phyloP scores from a whole-genome alignment of 2,888 invertebrate genomes.

The Brachyptera putata region DNA sequence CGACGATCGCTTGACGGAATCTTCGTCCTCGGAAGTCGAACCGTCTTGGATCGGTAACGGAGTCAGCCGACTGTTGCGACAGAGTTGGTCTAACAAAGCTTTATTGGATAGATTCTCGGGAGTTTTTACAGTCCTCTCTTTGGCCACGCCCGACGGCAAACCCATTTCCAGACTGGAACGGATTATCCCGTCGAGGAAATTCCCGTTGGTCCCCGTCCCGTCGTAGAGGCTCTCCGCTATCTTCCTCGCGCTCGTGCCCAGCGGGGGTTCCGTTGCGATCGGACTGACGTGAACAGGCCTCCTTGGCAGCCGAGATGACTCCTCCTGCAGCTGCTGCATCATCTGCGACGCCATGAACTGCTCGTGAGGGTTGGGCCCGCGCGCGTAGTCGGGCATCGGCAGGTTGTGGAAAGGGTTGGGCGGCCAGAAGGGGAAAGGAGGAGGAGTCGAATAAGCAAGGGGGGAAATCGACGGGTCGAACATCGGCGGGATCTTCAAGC shows the following conservation, averaged over 20 bases:
- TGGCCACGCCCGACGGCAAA: conserved; percentile 41
- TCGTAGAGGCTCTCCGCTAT: conserved; percentile 63
- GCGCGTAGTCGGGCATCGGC: conserved; percentile 47
- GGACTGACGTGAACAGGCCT: conserved; percentile 32
- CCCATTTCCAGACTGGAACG: conserved; percentile 73
- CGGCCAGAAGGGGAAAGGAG: conserved; percentile 77
- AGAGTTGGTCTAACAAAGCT: conserved; percentile 62
- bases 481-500: conserved; percentile 62
- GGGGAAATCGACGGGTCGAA: conserved; percentile 53
- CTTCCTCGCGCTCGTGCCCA: conserved; percentile 51
- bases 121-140: background rate
- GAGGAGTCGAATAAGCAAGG: conserved; percentile 55
- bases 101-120: conserved; percentile 56
- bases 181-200: conserved; percentile 79
- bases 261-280: conserved; percentile 25
- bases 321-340: conserved; percentile 75
- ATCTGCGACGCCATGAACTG: conserved; percentile 72
- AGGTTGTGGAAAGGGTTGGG: conserved; percentile 54
- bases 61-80: conserved; percentile 56
- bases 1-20: conserved; percentile 25
- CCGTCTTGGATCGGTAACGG: conserved; percentile 43
- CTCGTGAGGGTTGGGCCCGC: conserved; percentile 54
- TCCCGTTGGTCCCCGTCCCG: conserved; percentile 63
- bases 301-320: conserved; percentile 50
- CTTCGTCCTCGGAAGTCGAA: conserved; percentile 35